phyloP scores from a whole-genome alignment of 2,113 vertebrate species.

The Hiodon alosoides region DNA sequence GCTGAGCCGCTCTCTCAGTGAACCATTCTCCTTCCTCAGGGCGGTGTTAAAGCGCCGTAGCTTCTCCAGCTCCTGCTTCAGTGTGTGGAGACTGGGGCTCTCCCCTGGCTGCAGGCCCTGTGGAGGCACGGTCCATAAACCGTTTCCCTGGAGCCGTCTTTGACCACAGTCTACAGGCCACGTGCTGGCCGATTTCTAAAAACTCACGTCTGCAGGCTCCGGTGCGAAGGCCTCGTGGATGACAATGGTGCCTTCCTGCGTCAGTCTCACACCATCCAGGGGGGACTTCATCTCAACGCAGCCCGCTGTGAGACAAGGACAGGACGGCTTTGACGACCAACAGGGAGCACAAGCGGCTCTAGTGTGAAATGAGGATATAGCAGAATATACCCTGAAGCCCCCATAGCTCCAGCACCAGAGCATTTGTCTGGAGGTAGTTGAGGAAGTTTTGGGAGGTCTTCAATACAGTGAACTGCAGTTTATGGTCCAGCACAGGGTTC shows the following conservation, averaged over 20 bases:
- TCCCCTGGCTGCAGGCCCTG: slow-evolving; percentile 40
- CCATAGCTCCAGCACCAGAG: slow-evolving; percentile 81
- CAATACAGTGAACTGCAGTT: slow-evolving; percentile 63
- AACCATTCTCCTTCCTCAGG: slow-evolving; percentile 68
- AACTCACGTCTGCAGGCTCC: slow-evolving; percentile 38
- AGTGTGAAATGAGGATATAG: neutral
- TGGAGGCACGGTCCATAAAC: no score
- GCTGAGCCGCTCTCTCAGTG: slow-evolving; percentile 63
- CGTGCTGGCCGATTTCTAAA: neutral
- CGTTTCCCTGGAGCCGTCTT: neutral
- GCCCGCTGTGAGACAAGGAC: slow-evolving; percentile 57
- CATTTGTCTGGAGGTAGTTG: slow-evolving; percentile 75
- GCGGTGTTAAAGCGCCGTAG: slow-evolving; percentile 63
- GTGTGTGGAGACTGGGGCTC: slow-evolving; percentile 49
- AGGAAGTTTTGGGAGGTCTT: slow-evolving; percentile 67
- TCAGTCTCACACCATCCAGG: slow-evolving; percentile 51
- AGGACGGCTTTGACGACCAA: neutral
- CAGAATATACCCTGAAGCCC: slow-evolving; percentile 74
- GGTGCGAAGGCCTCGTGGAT: slow-evolving; percentile 54
- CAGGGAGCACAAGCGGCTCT: neutral
- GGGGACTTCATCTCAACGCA: slow-evolving; percentile 57
- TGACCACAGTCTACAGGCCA: neutral
- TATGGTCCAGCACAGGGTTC: slow-evolving; percentile 71
- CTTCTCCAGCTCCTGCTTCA: slow-evolving; percentile 69
- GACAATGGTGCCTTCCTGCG: slow-evolving; percentile 62